These are phyloP conservation scores for Zaprionus davidi DNA, from an alignment of 1,140 invertebrate genomes.

Conservation along the genomic window DNA sequence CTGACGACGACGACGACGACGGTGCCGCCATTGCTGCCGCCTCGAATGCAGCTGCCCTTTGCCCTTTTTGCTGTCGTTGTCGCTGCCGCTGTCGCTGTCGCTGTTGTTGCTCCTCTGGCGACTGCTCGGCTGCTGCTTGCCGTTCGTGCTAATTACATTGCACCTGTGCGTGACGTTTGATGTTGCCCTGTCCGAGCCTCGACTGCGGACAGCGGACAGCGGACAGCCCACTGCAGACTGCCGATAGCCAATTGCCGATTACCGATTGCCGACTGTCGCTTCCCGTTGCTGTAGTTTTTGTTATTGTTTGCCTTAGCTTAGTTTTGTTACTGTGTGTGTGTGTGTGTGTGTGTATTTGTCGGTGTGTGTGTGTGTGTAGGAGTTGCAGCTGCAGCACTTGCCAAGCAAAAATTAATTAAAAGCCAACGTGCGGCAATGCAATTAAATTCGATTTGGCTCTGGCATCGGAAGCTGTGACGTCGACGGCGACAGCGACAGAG, in stretches of 20 bases:
- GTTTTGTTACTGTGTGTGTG: constrained; percentile 48
- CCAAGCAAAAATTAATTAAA: constrained; percentile 80
- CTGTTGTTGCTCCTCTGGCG: constrained; percentile 5
- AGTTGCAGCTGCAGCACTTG: constrained; percentile 37
- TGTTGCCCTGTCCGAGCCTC: constrained; percentile 73
- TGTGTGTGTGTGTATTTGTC: not conserved
- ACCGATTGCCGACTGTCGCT: constrained; percentile 8
- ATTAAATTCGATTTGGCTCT: constrained; percentile 78
- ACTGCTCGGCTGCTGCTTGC: constrained; percentile 51
- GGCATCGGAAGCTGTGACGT: constrained; percentile 50
- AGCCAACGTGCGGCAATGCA: constrained; percentile 80
- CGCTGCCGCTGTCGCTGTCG: constrained; percentile 1
- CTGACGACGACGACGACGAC: constrained; percentile 13
- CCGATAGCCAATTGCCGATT: constrained; percentile 26
- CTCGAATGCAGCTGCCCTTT: constrained; percentile 2
- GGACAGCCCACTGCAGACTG: constrained; percentile 45
- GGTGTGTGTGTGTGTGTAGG: not conserved
- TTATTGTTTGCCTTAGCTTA: constrained; percentile 40
- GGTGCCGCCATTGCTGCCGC: constrained; percentile 12
- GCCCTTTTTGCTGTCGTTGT: not conserved
- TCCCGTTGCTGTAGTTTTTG: constrained; percentile 43
- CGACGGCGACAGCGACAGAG: not conserved
- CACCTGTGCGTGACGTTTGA: constrained; percentile 81
- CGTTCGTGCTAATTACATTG: constrained; percentile 80
- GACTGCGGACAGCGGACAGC: constrained; percentile 49